These are phyloP conservation scores for Drosophila malerkotliana DNA, from an alignment of 1,140 invertebrate genomes.

Conservation along the genomic window DNA sequence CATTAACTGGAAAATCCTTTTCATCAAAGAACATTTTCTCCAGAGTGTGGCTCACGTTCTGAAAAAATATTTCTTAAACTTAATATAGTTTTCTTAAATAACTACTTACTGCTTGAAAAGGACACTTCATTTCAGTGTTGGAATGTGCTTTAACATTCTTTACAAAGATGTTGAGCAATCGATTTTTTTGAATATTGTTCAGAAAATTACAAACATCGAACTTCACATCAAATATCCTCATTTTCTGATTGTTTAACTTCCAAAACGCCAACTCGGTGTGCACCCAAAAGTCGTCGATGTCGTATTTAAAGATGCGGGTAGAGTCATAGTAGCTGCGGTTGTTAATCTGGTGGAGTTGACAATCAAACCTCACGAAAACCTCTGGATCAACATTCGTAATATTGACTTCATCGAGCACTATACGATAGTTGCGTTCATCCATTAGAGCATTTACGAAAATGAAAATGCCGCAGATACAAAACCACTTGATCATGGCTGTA, in stretches of 20 bases:
- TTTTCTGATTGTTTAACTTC: slow-evolving; percentile 26
- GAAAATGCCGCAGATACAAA: slow-evolving; percentile 4
- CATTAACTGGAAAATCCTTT: slow-evolving; percentile 40
- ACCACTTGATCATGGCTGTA: slow-evolving; percentile 30
- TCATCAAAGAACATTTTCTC: slow-evolving; percentile 41
- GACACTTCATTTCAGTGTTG: slow-evolving; percentile 27
- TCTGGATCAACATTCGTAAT: slow-evolving; percentile 24
- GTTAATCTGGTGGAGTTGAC: slow-evolving; percentile 18
- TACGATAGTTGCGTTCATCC: slow-evolving; percentile 34
- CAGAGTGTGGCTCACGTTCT: slow-evolving; percentile 39
- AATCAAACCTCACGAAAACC: slow-evolving; percentile 33
- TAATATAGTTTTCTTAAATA: neutral
- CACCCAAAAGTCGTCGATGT: slow-evolving; percentile 15
- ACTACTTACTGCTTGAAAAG: slow-evolving; percentile 48
- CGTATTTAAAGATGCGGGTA: slow-evolving; percentile 20
- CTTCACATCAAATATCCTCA: slow-evolving; percentile 23
- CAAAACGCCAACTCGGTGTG: slow-evolving; percentile 39
- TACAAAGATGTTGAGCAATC: slow-evolving; percentile 29
- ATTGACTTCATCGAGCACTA: slow-evolving; percentile 44
- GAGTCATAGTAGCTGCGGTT: slow-evolving; percentile 47
- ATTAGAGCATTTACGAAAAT: slow-evolving; percentile 4
- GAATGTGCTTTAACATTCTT: slow-evolving; percentile 36
- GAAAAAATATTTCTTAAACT: neutral
- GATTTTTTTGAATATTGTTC: slow-evolving; percentile 21
- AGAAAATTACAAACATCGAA: slow-evolving; percentile 42